Base-by-base conservation (phyloP, 2,797 vertebrate genomes). In the Sebastes ruberrimus region DNA sequence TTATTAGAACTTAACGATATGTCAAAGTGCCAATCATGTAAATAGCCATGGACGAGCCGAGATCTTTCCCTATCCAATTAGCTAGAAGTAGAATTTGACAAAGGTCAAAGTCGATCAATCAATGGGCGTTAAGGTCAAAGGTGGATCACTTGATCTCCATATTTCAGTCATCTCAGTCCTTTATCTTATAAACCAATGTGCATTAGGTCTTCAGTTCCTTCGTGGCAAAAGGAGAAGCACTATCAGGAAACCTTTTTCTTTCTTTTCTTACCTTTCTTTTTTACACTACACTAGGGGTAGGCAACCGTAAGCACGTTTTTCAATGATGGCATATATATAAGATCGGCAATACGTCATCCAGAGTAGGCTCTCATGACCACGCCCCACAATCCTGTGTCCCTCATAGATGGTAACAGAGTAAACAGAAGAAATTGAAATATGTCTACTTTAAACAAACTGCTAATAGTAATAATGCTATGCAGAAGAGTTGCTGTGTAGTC, bases 11-110 rank as follows among this genome's bases (percentile, higher is more conserved):
- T 22, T 18, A 25, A 28, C 0, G 9, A 63, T 53, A 71, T 59
- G 38, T 70, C 63, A 60, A 38, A 69, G 46, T 11, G 67, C 66
- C 69, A 78, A 22, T 23, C 25, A 25, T 9, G 11, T 35, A 72
- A 78, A 77, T 30, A 66, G 25, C 25, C 32, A 64, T 2, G 20
- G 52, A 32, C 25, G 42, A 35, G 61, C 9, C 2, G 1, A 18
- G 49, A 70, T 32, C 11, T 30, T 78, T 74, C 28, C 25, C 67
- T 46, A 25, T 28, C 18, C 33, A 83, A 74, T 71, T 72, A 80
- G 8, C 62, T 10, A 4, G n/a, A 7, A 42, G 14, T 38, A 46
- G 10, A 73, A 32, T 7, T 7, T 35, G 20, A 35, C 4, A 20
- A 16, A 64, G 7, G 65, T n/a, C 25, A 57, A 57, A n/a, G 33